Base-by-base conservation (phyloP, 2,888 invertebrate species). In the Gryllus longicercus region DNA sequence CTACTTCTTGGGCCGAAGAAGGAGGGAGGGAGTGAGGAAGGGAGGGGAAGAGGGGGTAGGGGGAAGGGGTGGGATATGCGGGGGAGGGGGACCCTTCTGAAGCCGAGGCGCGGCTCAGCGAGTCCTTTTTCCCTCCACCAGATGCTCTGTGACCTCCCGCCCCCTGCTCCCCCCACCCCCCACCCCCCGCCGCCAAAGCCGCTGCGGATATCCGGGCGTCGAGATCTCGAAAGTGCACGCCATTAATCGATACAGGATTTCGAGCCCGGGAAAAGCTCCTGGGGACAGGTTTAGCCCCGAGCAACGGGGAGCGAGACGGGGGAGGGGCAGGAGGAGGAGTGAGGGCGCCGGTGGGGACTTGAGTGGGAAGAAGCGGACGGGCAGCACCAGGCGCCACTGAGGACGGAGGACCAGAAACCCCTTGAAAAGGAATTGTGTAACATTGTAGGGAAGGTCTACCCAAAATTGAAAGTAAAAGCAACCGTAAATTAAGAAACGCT, bases 151-250 rank as follows among this genome's bases (percentile, higher is more conserved):
- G 63, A 63, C 63, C 63, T 63, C 63, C 63, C 63, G n/a, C 63
- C 63, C n/a, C n/a, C 63, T 1, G 2, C 63, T 2, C 63, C 16
- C 8, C 1, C 63, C 16, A 0, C 14, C 14, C 16, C 14, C 3
- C 0, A 14, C 16, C 63, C 14, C 1, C 63, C 16, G n/a, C 14
- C 63, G 63, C 63, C 63, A 18, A 63, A 14, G 63, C 14, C 63
- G 63, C 63, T n/a, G n/a, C 63, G 63, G 63, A 18, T 18, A 18
- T 63, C 16, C 16, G n/a, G 63, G 16, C n/a, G 63, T 14, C 63
- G 63, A 63, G 63, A 63, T 63, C 63, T 63, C 63, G 63, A 63
- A 63, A 63, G 63, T 63, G 63, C 63, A 63, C 63, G 63, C 63
- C 63, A 63, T 63, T 63, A 63, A 63, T 63, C 63, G 63, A 63